Evolutionary conservation across 2,797 vertebrate genomes (phyloP).

Genomic region (Pangasius larnaudii): DNA sequence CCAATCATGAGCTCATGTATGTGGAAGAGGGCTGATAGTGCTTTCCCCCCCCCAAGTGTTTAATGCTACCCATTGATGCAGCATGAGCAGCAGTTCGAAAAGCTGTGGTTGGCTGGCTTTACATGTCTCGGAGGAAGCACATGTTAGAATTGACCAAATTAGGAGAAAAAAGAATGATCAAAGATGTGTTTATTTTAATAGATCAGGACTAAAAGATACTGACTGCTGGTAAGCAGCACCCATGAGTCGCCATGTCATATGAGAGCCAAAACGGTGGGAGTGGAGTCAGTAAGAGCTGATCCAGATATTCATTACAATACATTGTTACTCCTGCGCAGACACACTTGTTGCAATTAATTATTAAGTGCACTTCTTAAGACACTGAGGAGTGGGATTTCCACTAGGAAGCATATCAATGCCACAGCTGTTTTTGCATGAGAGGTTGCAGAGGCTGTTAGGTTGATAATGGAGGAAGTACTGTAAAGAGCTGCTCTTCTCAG

Average conservation of each 20-base stretch:
- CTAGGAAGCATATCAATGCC: neutral
- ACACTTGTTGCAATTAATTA: slow-evolving; percentile 54
- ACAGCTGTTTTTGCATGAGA: neutral
- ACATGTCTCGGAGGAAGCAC: neutral
- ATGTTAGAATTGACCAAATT: neutral
- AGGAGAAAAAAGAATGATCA: neutral
- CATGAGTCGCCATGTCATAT: neutral
- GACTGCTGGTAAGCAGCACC: slow-evolving; percentile 2
- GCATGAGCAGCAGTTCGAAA: neutral
- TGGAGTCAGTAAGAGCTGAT: slow-evolving; percentile 20
- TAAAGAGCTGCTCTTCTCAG: neutral
- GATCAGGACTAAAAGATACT: neutral
- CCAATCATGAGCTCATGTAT: neutral
- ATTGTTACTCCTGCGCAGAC: slow-evolving; percentile 35
- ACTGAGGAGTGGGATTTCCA: slow-evolving; percentile 34
- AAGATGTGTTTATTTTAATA: neutral
- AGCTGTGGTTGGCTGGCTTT: neutral
- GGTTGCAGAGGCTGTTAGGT: neutral
- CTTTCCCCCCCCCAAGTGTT: neutral
- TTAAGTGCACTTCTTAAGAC: slow-evolving; percentile 48
- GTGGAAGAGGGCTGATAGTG: neutral
- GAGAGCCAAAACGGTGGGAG: slow-evolving; percentile 10
- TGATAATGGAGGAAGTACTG: neutral
- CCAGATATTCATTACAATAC: slow-evolving; percentile 50
- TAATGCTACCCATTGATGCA: neutral